These are phyloP conservation scores for Vanessa atalanta DNA, from an alignment of 1,140 invertebrate species.

Conservation along the genomic window DNA sequence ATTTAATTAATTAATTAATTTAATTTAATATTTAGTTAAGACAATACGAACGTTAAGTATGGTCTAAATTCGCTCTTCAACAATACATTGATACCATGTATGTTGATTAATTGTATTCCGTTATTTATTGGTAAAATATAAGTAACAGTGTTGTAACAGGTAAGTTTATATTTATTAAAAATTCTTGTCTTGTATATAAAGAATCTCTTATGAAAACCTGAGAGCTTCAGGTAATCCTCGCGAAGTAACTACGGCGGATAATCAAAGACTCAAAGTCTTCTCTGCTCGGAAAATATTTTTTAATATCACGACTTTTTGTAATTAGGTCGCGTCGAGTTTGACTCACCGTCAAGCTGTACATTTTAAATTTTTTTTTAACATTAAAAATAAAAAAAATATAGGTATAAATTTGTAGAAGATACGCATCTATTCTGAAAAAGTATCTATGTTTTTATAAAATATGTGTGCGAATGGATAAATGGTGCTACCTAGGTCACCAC, in stretches of 20 bases:
- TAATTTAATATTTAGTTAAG: too few relatives aligned
- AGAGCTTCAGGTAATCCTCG: constrained; percentile 27
- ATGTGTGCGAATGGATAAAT: too few relatives aligned
- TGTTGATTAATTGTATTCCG: too few relatives aligned
- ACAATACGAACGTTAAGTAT: too few relatives aligned
- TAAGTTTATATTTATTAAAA: neutral
- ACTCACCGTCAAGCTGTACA: constrained; percentile 14
- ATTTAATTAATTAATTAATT: too few relatives aligned
- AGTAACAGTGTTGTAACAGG: neutral
- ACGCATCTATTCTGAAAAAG: too few relatives aligned
- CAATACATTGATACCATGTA: too few relatives aligned
- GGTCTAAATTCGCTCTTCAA: too few relatives aligned
- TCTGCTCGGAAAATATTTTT: constrained; percentile 30
- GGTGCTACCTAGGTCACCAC: too few relatives aligned
- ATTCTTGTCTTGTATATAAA: constrained; percentile 4
- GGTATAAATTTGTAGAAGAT: too few relatives aligned
- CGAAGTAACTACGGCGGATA: constrained; percentile 27
- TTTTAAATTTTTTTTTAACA: neutral
- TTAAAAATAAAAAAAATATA: too few relatives aligned
- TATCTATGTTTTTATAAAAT: too few relatives aligned
- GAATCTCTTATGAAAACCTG: constrained; percentile 19
- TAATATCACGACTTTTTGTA: constrained; percentile 35
- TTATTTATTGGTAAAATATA: neutral
- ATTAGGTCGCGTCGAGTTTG: constrained; percentile 34
- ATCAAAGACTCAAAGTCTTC: constrained; percentile 32